These are phyloP conservation scores for Cheilinus undulatus DNA, from an alignment of 2,113 vertebrate genomes.

Conservation along the genomic window DNA sequence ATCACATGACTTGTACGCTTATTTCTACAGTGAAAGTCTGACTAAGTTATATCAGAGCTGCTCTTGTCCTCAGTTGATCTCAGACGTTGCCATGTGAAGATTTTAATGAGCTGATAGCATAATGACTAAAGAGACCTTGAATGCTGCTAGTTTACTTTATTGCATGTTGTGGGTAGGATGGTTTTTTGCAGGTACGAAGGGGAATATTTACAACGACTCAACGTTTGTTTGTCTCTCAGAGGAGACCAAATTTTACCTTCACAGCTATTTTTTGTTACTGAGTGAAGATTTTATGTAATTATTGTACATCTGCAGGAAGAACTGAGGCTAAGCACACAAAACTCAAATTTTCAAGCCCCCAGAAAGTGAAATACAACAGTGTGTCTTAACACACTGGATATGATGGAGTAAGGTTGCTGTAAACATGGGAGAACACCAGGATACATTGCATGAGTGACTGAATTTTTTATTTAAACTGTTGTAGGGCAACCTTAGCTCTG, in stretches of 20 bases:
- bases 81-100: background rate
- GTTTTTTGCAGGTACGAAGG: background rate
- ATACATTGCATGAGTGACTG: no score
- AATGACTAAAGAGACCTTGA: slow-evolving; percentile 13
- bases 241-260: no score
- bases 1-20: background rate
- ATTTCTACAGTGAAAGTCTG: background rate
- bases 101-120: slow-evolving; percentile 10
- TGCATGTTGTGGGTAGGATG: background rate
- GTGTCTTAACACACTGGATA: no score
- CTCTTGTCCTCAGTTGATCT: background rate
- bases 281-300: background rate
- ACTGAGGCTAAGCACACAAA: no score
- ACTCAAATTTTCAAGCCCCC: no score
- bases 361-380: no score
- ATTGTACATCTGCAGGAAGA: no score
- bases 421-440: no score
- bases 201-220: background rate
- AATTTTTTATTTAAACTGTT: no score
- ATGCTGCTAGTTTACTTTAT: background rate
- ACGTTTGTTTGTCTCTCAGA: background rate
- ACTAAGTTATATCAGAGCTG: background rate
- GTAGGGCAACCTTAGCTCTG: no score
- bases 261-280: background rate
- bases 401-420: no score